Conservation (phyloP, 2,797 vertebrate genomes). For the Malurus splendens region DNA sequence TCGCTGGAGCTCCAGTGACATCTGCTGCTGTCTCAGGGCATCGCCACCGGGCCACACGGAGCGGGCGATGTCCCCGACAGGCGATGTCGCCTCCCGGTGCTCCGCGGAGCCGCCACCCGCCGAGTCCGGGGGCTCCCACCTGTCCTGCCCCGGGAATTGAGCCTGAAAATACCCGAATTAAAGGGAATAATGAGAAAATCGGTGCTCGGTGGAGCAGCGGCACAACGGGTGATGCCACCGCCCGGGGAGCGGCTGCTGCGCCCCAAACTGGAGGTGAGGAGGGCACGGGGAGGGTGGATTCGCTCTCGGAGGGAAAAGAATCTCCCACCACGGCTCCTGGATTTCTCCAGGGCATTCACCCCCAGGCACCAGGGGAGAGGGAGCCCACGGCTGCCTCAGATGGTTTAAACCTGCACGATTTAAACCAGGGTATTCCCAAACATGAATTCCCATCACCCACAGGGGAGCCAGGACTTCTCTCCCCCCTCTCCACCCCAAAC, state of each 20-base stretch:
- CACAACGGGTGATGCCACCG: not conserved
- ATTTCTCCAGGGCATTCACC: no score
- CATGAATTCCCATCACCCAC: accelerated
- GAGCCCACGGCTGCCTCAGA: accelerated
- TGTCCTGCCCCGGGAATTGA: accelerated
- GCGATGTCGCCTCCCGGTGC: accelerated
- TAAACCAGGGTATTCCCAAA: not conserved
- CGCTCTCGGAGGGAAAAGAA: accelerated
- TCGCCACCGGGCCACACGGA: not conserved
- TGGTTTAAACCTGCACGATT: accelerated
- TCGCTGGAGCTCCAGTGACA: constrained; percentile 14
- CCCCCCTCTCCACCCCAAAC: not conserved
- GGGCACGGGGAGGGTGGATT: not conserved
- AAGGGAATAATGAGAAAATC: accelerated
- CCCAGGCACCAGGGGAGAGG: accelerated
- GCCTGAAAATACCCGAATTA: accelerated
- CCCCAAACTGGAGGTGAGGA: accelerated
- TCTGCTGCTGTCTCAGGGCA: not conserved
- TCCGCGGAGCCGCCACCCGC: not conserved
- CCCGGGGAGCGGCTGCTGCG: accelerated
- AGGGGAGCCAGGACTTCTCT: no score
- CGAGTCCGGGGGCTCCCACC: accelerated
- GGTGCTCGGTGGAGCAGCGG: accelerated
- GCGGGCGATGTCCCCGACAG: no score
- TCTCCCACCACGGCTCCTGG: accelerated